Conservation (phyloP, 2,888 invertebrate genomes). For the Pachycephus smyrnensis region DNA sequence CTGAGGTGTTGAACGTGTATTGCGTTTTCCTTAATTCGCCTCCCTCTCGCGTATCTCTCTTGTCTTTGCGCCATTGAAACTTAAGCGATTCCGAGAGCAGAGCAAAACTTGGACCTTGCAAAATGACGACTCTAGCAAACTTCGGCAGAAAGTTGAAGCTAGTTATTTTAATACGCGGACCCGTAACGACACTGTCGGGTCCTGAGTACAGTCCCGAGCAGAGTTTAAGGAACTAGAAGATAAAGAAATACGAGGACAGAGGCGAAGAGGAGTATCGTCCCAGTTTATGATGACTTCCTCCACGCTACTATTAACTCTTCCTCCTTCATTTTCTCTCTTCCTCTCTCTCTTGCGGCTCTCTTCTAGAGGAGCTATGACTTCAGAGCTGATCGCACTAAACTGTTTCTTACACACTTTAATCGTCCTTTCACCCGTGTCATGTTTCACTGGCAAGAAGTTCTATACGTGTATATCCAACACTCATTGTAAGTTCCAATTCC, state of each 20-base stretch:
- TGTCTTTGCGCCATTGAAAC: conserved; percentile 24
- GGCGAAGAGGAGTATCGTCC: conserved; percentile 1
- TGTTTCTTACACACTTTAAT: not conserved
- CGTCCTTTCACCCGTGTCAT: conserved; percentile 15
- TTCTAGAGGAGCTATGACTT: too few species aligned
- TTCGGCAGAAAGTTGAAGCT: conserved; percentile 39
- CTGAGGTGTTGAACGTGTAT: too few species aligned
- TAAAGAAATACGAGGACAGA: conserved; percentile 37
- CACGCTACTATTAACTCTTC: not conserved
- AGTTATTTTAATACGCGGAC: conserved; percentile 50
- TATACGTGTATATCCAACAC: too few species aligned
- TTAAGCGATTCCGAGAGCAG: conserved; percentile 31
- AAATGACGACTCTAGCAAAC: conserved; percentile 37
- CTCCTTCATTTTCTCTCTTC: conserved; percentile 1
- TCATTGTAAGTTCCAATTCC: too few species aligned
- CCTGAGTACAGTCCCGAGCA: not conserved
- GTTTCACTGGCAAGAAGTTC: not conserved
- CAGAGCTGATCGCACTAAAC: too few species aligned
- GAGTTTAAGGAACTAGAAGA: conserved; percentile 29
- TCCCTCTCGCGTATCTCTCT: conserved; percentile 13
- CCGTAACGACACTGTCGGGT: conserved; percentile 9
- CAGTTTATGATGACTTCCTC: conserved; percentile 10
- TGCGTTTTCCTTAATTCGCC: too few species aligned
- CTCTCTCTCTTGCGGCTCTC: not conserved
- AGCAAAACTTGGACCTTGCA: conserved; percentile 32